Conservation (phyloP, 2,888 invertebrate species). For the Conomelus anceps region DNA sequence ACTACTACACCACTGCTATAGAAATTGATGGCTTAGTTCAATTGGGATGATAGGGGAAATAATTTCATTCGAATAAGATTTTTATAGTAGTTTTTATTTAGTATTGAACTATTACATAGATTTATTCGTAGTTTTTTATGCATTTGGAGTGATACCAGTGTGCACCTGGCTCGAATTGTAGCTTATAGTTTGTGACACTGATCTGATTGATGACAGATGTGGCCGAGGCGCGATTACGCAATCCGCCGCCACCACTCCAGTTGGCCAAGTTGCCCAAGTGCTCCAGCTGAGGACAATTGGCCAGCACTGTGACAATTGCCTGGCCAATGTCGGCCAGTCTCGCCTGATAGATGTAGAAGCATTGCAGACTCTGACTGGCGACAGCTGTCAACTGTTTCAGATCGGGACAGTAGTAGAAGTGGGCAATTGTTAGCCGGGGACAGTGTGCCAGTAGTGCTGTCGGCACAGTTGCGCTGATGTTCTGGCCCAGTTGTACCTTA, state of each 20-base stretch:
- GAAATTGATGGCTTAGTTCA: too few relatives aligned
- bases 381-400: conserved; percentile 33
- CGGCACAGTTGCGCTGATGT: conserved; percentile 39
- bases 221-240: neutral
- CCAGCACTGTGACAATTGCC: conserved; percentile 40
- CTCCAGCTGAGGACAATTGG: conserved; percentile 39
- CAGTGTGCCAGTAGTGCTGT: conserved; percentile 40
- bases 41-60: too few relatives aligned
- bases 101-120: neutral
- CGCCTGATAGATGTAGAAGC: conserved; percentile 44
- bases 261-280: conserved; percentile 43
- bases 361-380: conserved; percentile 34
- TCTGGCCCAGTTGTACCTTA: conserved; percentile 41
- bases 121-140: neutral
- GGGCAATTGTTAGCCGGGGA: conserved; percentile 40
- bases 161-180: conserved; percentile 42
- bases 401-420: conserved; percentile 42
- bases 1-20: too few relatives aligned
- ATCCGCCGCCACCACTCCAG: conserved; percentile 38
- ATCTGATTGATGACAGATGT: conserved; percentile 33
- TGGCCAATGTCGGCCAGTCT: conserved; percentile 39
- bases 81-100: too few relatives aligned
- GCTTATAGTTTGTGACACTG: conserved; percentile 42
- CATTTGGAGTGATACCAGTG: conserved; percentile 42
- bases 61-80: neutral